Evolutionary conservation across 1,140 invertebrate species (phyloP).

Genomic region (Trichonephila inaurata): DNA sequence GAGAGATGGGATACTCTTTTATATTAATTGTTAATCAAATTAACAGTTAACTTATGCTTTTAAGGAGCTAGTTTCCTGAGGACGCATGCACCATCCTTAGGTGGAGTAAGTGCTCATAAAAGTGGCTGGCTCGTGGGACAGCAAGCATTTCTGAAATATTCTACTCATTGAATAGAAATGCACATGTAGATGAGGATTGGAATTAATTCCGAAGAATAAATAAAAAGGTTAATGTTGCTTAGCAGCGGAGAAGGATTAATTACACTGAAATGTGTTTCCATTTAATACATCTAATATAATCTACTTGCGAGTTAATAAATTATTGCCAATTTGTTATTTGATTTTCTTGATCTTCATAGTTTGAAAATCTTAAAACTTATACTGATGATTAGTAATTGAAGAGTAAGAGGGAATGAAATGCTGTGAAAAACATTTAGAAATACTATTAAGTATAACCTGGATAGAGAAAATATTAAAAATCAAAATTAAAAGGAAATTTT

Average conservation of each 20-base stretch:
- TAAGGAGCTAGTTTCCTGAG: slow-evolving; percentile 40
- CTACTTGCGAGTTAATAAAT: too few relatives aligned
- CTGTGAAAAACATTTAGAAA: too few relatives aligned
- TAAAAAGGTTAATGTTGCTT: neutral
- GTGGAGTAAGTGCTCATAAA: neutral
- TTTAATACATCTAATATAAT: neutral
- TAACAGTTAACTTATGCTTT: slow-evolving; percentile 52
- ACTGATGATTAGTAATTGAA: too few relatives aligned
- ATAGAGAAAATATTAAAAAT: too few relatives aligned
- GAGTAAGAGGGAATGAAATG: too few relatives aligned
- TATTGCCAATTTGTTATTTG: too few relatives aligned
- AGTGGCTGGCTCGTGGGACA: neutral
- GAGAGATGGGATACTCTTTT: slow-evolving; percentile 38
- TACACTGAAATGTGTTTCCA: neutral
- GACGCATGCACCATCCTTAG: neutral
- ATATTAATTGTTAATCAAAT: slow-evolving; percentile 66
- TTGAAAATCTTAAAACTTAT: too few relatives aligned
- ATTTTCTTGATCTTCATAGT: too few relatives aligned
- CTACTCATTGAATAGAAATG: neutral
- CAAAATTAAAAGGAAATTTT: too few relatives aligned
- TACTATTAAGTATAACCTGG: too few relatives aligned
- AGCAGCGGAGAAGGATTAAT: neutral
- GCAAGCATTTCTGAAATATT: neutral
- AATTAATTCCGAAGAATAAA: slow-evolving; percentile 9
- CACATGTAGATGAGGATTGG: neutral